These are phyloP conservation scores for Limnodromus scolopaceus DNA, from an alignment of 2,797 vertebrate species.

Conservation along the genomic window DNA sequence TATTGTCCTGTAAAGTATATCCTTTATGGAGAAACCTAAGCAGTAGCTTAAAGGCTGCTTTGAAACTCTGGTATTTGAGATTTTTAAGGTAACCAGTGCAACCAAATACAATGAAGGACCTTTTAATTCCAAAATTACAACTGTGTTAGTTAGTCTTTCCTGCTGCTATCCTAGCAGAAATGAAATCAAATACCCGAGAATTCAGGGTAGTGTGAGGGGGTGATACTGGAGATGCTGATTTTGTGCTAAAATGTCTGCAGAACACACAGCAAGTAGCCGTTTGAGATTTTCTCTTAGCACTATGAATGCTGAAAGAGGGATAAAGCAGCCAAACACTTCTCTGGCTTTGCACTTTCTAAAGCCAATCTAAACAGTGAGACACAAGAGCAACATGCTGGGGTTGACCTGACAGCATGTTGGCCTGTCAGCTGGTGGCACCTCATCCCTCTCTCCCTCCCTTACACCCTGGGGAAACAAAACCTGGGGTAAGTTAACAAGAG, in stretches of 20 bases:
- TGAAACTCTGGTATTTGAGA: background rate
- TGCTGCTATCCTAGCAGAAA: background rate
- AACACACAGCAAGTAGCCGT: background rate
- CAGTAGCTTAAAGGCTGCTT: background rate
- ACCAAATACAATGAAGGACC: background rate
- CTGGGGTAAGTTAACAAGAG: background rate
- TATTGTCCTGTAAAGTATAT: constrained; percentile 51
- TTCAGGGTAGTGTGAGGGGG: background rate
- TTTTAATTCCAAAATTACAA: background rate
- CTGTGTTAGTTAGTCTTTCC: background rate
- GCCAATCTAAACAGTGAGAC: constrained; percentile 13
- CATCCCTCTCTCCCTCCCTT: background rate
- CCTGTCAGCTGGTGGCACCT: background rate
- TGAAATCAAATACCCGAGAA: background rate
- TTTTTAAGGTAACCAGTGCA: background rate
- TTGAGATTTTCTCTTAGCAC: background rate
- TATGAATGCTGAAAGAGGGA: background rate
- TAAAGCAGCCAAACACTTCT: constrained; percentile 11
- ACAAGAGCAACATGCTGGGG: background rate
- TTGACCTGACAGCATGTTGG: background rate
- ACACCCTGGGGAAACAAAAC: background rate
- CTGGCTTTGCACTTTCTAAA: background rate
- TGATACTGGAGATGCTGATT: background rate
- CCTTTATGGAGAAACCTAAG: constrained; percentile 16
- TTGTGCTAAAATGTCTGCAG: constrained; percentile 6